Conservation (phyloP, 2,797 vertebrate genomes). For the Brachyalestes nurse region DNA sequence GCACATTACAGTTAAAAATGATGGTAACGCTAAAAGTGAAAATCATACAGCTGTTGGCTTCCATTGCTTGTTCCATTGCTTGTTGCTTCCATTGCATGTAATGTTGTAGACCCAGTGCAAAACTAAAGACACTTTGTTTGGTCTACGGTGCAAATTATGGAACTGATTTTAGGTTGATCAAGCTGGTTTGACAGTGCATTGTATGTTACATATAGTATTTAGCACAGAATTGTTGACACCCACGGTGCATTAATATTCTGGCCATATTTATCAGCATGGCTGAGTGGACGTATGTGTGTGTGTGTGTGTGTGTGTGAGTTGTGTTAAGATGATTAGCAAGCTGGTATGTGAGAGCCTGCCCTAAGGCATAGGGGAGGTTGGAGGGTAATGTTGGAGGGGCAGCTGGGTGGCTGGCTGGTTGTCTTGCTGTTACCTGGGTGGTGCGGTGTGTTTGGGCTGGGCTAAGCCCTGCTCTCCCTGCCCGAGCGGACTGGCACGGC, state of each 20-base stretch:
- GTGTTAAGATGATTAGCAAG: conserved; percentile 52
- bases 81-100: neutral
- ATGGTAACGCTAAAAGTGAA: no score
- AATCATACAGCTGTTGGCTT: neutral
- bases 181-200: neutral
- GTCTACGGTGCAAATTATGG: neutral
- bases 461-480: conserved; percentile 72
- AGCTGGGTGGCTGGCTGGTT: conserved; percentile 51
- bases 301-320: conserved; percentile 43
- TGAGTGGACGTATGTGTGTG: neutral
- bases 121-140: neutral
- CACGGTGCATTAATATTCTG: conserved; percentile 4
- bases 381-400: conserved; percentile 42
- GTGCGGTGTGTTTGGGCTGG: conserved; percentile 59
- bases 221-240: no score
- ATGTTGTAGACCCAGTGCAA: neutral
- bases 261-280: conserved; percentile 30
- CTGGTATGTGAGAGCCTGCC: conserved; percentile 52
- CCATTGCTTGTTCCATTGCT: neutral
- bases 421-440: conserved; percentile 57
- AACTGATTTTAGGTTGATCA: neutral
- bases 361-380: conserved; percentile 38
- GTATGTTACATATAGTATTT: neutral
- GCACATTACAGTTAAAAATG: no score
- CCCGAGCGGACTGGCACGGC: conserved; percentile 66